Evolutionary conservation across 2,888 invertebrate genomes (phyloP), one percentile per base, ranked within the genome.

Genomic region (Harpagoxenus sublaevis): DNA sequence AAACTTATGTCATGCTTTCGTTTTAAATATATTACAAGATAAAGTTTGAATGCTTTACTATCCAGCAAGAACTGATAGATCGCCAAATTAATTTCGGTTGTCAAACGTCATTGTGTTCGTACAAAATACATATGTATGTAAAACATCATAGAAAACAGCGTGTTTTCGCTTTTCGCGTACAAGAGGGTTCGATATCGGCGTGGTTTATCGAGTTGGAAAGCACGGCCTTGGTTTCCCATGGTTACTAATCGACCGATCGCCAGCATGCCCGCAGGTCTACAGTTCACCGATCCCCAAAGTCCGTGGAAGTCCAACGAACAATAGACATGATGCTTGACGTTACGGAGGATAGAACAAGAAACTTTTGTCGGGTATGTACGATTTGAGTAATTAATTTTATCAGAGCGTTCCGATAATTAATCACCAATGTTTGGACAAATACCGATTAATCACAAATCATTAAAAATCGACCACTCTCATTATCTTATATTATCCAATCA

Each of bases 231-330:
- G 93, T 93, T 62, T 92, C 92, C 91, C 92, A 87, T 93, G 91
- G 93, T 93, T 93, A 93, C 92, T 92, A 93, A 93, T 92, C 93
- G 93, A 92, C 91, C 93, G 91, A 93, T 93, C 92, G 88, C 84
- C 84, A 74, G 39, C 84, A 83, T 78, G 81, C 77, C 81, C 68
- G 65, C 73, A 84, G 78, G 68, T 68, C 84, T 68, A 45, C 79
- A 79, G 83, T 85, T 86, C 86, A 66, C 83, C 87, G 89, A 90
- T 90, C 89, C 83, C 68, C n/a, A 53, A 86, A 86, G 68, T 85
- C 84, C 74, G 31, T 55, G 55, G 12, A 45, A 57, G 78, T 60
- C 77, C 66, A 35, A 77, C 55, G 70, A 62, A 85, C 83, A 78
- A 65, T 45, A 55, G 53, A 31, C 6, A 15, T 6, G 23, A 39